These are phyloP conservation scores for Geophilus truncorum DNA, from an alignment of 2,888 invertebrate species.

Conservation along the genomic window DNA sequence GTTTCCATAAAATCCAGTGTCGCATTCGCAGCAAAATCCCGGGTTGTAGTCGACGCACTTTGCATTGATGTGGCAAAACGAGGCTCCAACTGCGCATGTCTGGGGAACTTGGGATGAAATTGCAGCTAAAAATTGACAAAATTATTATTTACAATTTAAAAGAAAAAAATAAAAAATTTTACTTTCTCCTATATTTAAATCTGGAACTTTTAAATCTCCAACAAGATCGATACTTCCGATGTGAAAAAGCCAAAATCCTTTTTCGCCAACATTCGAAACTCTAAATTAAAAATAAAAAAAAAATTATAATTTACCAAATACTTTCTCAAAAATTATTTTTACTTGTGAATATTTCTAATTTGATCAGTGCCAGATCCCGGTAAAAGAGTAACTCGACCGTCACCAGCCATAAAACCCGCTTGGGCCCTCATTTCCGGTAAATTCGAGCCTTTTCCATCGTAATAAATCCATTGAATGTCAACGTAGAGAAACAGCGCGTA, in stretches of 20 bases:
- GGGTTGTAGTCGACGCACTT: slow-evolving; percentile 71
- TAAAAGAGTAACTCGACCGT: slow-evolving; percentile 68
- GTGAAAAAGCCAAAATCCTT: slow-evolving; percentile 81
- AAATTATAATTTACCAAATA: not conserved
- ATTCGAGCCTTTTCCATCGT: slow-evolving; percentile 65
- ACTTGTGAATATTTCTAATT: slow-evolving; percentile 73
- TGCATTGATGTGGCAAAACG: slow-evolving; percentile 74
- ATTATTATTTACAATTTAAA: not conserved
- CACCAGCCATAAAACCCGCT: slow-evolving; percentile 82
- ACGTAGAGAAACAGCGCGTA: slow-evolving; percentile 85
- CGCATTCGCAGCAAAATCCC: slow-evolving; percentile 87
- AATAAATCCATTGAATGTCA: slow-evolving; percentile 87
- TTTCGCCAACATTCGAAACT: slow-evolving; percentile 75
- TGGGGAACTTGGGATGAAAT: not conserved
- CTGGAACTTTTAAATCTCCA: slow-evolving; percentile 64
- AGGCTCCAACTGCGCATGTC: slow-evolving; percentile 53
- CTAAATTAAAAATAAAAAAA: slow-evolving; percentile 52
- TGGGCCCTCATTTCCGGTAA: slow-evolving; percentile 87
- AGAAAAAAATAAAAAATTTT: not conserved
- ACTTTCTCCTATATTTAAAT: slow-evolving; percentile 47
- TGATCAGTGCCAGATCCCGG: slow-evolving; percentile 89
- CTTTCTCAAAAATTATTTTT: slow-evolving; percentile 44
- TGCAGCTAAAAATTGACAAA: not conserved
- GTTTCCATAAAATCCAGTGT: slow-evolving; percentile 79
- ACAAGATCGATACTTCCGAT: slow-evolving; percentile 65